Conservation (phyloP, 1,140 invertebrate genomes). For the Drosophila subpulchrella region DNA sequence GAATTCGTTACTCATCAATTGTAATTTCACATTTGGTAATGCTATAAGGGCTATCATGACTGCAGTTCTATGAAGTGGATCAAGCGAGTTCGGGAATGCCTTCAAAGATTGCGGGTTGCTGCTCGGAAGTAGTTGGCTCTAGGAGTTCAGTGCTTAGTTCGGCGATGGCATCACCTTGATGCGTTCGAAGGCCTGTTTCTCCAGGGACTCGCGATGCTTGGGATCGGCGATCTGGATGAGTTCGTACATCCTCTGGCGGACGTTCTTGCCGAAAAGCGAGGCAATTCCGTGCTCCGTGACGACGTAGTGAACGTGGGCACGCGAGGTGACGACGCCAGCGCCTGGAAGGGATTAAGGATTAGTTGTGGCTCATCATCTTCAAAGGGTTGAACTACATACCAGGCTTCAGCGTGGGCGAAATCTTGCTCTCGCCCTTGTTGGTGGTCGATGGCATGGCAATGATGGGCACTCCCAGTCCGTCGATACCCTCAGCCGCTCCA, state of each 20-base stretch:
- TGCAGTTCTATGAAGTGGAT: constrained; percentile 41
- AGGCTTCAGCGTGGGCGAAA: constrained; percentile 92
- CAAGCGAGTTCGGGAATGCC: constrained; percentile 51
- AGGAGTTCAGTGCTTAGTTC: constrained; percentile 27
- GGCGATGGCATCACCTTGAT: constrained; percentile 93
- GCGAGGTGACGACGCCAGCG: constrained; percentile 96
- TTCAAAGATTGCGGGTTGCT: constrained; percentile 28
- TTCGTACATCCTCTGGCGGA: constrained; percentile 94
- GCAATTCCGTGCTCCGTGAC: constrained; percentile 97
- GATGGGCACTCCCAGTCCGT: constrained; percentile 96
- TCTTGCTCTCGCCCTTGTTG: constrained; percentile 94
- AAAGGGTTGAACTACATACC: constrained; percentile 86
- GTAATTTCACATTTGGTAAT: constrained; percentile 26
- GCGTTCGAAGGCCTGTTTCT: constrained; percentile 95
- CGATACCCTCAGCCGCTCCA: constrained; percentile 95
- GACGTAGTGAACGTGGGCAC: constrained; percentile 96
- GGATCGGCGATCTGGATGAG: constrained; percentile 96
- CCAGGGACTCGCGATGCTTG: constrained; percentile 92
- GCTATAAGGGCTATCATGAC: constrained; percentile 17
- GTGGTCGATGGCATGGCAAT: constrained; percentile 96
- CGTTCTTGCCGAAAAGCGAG: constrained; percentile 94
- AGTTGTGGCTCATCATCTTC: too few relatives aligned
- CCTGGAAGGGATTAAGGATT: constrained; percentile 86
- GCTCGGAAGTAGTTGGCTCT: constrained; percentile 19
- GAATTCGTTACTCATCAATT: constrained; percentile 8